These are phyloP conservation scores for Acleris holmiana DNA, from an alignment of 2,888 invertebrate species.

Conservation along the genomic window DNA sequence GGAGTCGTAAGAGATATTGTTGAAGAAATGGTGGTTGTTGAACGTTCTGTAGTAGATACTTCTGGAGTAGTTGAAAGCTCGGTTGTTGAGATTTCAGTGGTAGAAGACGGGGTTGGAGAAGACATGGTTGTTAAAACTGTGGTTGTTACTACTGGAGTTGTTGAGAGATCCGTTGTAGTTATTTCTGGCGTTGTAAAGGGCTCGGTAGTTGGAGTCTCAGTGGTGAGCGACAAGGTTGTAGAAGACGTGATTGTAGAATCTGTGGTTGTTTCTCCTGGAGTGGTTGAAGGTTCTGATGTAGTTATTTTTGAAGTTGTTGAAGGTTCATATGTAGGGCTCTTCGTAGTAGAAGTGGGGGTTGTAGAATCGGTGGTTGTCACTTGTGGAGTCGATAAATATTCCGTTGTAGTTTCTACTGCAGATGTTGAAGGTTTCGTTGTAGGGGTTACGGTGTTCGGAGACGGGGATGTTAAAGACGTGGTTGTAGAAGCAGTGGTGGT, in stretches of 20 bases:
- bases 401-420: slow-evolving; percentile 1
- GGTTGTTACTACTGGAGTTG: background rate
- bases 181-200: background rate
- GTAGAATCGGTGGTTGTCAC: background rate
- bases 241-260: background rate
- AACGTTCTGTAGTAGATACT: too few relatives aligned
- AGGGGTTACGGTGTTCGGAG: background rate
- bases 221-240: background rate
- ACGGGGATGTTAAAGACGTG: background rate
- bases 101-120: background rate
- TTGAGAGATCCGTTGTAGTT: background rate
- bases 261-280: slow-evolving; percentile 4
- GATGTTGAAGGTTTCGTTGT: background rate
- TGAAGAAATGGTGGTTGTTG: too few relatives aligned
- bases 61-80: background rate
- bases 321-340: background rate
- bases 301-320: background rate
- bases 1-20: too few relatives aligned
- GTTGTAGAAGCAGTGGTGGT: background rate
- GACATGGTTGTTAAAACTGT: background rate
- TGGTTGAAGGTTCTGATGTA: background rate
- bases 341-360: background rate
- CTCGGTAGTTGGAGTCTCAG: background rate
- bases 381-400: slow-evolving; percentile 2
- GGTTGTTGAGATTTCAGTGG: background rate